Evolutionary conservation across 1,140 invertebrate genomes (phyloP), one percentile per base, ranked within the genome.

Genomic region (Euura lappo): DNA sequence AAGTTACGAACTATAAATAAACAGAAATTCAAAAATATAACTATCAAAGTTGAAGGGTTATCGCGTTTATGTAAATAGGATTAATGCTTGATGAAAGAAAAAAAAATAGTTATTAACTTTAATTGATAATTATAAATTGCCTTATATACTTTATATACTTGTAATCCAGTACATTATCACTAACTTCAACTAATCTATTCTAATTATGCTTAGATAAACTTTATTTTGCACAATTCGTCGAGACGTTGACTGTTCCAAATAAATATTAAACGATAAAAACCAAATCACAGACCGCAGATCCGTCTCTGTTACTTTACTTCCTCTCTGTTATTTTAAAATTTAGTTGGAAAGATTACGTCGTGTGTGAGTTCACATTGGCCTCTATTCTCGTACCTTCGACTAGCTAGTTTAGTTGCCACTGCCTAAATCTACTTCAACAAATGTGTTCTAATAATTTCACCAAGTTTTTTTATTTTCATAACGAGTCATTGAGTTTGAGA

Each of bases 31-130:
- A 71, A 60, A 69, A 72, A 68, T 43, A 44, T 6, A 64, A 65
- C 43, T 42, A 65, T 13, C 11, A 71, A 64, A 3, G 13, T 60
- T 60, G 8, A 60, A 60, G 66, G 28, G 11, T 68, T 68, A n/a
- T 68, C 8, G 10, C 43, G 64, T 71, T 77, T 71, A 66, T 80
- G 76, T 80, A 79, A 44, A 79, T 79, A 78, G 7, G 11, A 65
- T 68, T 72, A 75, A 74, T 65, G 72, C 74, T 76, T 75, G 28
- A 28, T 28, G 28, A 28, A 28, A 28, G 28, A 28, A 28, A 28
- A 28, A 28, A 28, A 28, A 28, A 45, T 60, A 68, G 60, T 5
- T 72, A 71, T 65, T n/a, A 43, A 67, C 70, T 72, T 6, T 68
- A 71, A 71, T 73, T 79, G 65, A 76, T 78, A 73, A 76, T 73